Evolutionary conservation across 2,888 invertebrate species (phyloP), one percentile per base, ranked within the genome.

Genomic region (Eumacrocentrus americanus): DNA sequence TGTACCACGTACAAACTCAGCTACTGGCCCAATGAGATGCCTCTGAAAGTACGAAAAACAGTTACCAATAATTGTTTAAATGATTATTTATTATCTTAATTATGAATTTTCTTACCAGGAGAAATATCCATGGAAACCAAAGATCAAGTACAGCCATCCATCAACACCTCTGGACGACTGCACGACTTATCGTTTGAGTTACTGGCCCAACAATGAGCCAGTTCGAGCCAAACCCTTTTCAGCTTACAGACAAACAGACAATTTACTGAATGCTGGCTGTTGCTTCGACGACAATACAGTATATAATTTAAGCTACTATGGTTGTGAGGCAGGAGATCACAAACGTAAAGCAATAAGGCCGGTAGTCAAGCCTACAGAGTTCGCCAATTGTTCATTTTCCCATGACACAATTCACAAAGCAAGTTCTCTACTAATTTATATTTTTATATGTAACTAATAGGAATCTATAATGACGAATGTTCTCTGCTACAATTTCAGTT

Each of bases 1-100:
- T 76, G 75, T 23, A 86, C 86, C 1, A 84, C 83, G 0, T 85
- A 86, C 64, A 85, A 82, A 70, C 82, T 86, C 77, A 86, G 86
- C 1, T 86, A 84, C 70, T 85, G 84, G 78, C 83, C 84, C 0
- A 73, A 64, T 7, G 67, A 72, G 25, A 4, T 63, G 2, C 63
- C 65, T 1, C 20, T 47, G 0, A 74, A 73, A 61, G 77, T 53
- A 42, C 23, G 6, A 29, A 46, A n/a, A n/a, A n/a, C n/a, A n/a
- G n/a, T n/a, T n/a, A n/a, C n/a, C n/a, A n/a, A n/a, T n/a, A n/a
- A n/a, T n/a, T n/a, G n/a, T n/a, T n/a, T n/a, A n/a, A 2, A 14
- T 20, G 29, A 35, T 18, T 55, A 11, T n/a, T 23, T 16, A 38
- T 14, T 51, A 23, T 25, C 16, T n/a, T 55, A 12, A 61, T 11